Evolutionary conservation across 2,888 invertebrate species (phyloP), one percentile per base, ranked within the genome.

Genomic region (Hyalella azteca): DNA sequence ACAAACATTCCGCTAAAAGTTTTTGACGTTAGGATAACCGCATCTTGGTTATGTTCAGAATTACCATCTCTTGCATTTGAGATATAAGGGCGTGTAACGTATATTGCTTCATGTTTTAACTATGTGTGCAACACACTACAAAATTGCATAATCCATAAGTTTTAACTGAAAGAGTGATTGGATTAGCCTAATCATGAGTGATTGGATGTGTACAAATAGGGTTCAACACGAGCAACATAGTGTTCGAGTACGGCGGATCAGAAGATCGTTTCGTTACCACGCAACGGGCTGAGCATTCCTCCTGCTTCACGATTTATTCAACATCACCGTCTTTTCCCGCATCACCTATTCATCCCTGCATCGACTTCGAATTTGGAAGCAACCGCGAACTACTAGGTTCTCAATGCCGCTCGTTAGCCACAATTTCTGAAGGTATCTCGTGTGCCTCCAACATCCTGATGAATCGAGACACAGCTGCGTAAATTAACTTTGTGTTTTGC

Each of bases 401-500:
- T 54, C 54, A 29, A 26, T 54, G 54, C 66, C 32, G 36, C 66
- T 36, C 36, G 29, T 66, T 66, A 36, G 66, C 66, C 29, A 32
- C 66, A 9, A 66, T 66, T 66, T 32, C 66, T 66, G 66, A 66
- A 66, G 66, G 66, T 66, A 36, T n/a, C 39, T 54, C 54, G 54
- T 49, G 54, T 54, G 54, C 1, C 54, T 9, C 54, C 29, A 26
- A 26, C 54, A 29, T 54, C 54, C n/a, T n/a, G n/a, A n/a, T n/a
- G n/a, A n/a, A n/a, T n/a, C n/a, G n/a, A n/a, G n/a, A n/a, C n/a
- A n/a, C n/a, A n/a, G n/a, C n/a, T n/a, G n/a, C n/a, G n/a, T n/a
- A n/a, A n/a, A n/a, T n/a, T n/a, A n/a, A n/a, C n/a, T n/a, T n/a
- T n/a, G n/a, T n/a, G n/a, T n/a, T n/a, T n/a, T n/a, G n/a, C n/a